These are phyloP conservation scores for Clistopyga incitator DNA, from an alignment of 2,888 invertebrate genomes.

Conservation along the genomic window DNA sequence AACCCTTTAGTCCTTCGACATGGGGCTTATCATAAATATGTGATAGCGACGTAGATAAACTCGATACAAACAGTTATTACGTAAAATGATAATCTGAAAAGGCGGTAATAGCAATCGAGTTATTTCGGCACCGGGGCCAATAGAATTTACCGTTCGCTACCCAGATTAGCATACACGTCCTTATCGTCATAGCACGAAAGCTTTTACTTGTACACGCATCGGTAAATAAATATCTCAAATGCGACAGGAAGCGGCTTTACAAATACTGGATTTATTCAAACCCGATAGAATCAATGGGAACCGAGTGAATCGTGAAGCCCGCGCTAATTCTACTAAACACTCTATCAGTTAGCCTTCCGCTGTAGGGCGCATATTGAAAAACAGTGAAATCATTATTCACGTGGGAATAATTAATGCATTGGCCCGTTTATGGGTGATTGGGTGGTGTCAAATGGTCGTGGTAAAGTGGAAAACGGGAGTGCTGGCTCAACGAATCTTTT, in stretches of 20 bases:
- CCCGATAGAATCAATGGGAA: neutral
- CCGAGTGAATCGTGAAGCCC: constrained; percentile 2
- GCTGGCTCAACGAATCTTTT: no score
- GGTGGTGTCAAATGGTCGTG: neutral
- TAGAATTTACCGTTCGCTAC: constrained; percentile 30
- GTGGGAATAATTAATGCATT: neutral
- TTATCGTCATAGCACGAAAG: constrained; percentile 43
- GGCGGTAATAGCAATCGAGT: constrained; percentile 28
- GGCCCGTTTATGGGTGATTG: neutral
- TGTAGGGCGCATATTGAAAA: neutral
- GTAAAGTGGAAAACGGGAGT: neutral
- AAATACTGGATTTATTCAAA: constrained; percentile 6
- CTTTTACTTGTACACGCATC: neutral
- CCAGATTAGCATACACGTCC: constrained; percentile 41
- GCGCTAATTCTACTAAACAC: neutral
- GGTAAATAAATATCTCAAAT: constrained; percentile 9
- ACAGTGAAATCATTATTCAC: neutral
- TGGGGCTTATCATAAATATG: neutral
- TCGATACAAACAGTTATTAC: constrained; percentile 1
- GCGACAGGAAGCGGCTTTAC: constrained; percentile 1
- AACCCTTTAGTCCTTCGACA: neutral
- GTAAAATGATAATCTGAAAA: constrained; percentile 13
- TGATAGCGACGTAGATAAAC: neutral
- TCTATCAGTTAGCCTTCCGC: neutral
- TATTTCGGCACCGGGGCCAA: constrained; percentile 26